These are phyloP conservation scores for Athalia circularis DNA, from an alignment of 2,888 invertebrate genomes.

Conservation along the genomic window DNA sequence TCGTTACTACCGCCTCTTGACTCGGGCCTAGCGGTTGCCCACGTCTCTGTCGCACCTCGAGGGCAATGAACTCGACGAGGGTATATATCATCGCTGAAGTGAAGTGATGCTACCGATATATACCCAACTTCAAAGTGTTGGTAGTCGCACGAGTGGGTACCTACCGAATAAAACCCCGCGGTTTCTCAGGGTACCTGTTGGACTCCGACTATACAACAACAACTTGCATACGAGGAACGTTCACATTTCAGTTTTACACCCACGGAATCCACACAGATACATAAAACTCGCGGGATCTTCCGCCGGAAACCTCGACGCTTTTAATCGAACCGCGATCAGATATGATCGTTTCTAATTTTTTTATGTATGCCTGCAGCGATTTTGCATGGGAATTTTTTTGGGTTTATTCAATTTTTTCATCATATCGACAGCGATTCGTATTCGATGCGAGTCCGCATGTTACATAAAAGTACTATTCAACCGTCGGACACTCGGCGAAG, in stretches of 20 bases:
- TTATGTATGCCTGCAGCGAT: too few species aligned
- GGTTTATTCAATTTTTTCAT: too few species aligned
- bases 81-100: constrained; percentile 69
- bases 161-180: constrained; percentile 45
- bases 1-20: constrained; percentile 43
- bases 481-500: too few species aligned
- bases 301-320: constrained; percentile 31
- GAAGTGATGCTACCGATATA: constrained; percentile 70
- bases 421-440: too few species aligned
- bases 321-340: not conserved
- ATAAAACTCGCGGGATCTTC: constrained; percentile 33
- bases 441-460: too few species aligned
- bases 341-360: too few species aligned
- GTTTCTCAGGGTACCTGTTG: constrained; percentile 44
- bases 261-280: not conserved
- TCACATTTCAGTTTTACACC: not conserved
- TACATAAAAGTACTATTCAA: too few species aligned
- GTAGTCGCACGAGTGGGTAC: constrained; percentile 52
- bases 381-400: too few species aligned
- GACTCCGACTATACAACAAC: not conserved
- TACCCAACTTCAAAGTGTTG: constrained; percentile 44
- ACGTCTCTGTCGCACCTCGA: constrained; percentile 63
- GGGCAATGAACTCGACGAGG: constrained; percentile 71
- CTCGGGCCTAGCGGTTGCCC: constrained; percentile 43
- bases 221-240: too few species aligned